These are phyloP conservation scores for Ostrea denselamellosa DNA, from an alignment of 1,140 invertebrate species.

Conservation along the genomic window DNA sequence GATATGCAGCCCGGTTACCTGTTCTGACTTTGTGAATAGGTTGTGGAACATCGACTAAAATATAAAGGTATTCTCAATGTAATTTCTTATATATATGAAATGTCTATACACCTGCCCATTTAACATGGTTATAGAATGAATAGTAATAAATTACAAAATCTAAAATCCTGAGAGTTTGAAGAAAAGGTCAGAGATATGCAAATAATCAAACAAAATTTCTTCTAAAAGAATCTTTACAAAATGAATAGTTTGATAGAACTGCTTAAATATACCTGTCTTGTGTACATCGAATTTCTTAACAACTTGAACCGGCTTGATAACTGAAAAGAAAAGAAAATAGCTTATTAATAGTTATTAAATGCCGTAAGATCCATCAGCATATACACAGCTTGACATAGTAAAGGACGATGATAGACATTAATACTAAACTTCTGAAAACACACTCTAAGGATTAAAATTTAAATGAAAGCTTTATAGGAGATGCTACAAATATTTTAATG, in stretches of 20 bases:
- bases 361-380: too few species aligned
- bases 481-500: too few species aligned
- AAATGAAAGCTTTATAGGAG: too few species aligned
- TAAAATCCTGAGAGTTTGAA: too few species aligned
- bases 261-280: conserved; percentile 12
- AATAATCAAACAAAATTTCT: not conserved
- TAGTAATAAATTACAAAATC: too few species aligned
- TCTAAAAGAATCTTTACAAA: not conserved
- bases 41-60: not conserved
- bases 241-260: not conserved
- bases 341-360: not conserved
- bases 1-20: not conserved
- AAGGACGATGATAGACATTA: too few species aligned
- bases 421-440: too few species aligned
- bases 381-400: too few species aligned
- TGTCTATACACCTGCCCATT: too few species aligned
- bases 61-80: not conserved
- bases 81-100: too few species aligned
- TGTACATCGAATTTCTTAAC: conserved; percentile 18
- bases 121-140: too few species aligned
- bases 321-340: not conserved
- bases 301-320: conserved; percentile 23
- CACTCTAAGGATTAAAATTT: too few species aligned
- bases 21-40: conserved; percentile 11
- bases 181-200: not conserved